Conservation (phyloP, 64 coral and sea anemone genomes). For the Acropora yongei region DNA sequence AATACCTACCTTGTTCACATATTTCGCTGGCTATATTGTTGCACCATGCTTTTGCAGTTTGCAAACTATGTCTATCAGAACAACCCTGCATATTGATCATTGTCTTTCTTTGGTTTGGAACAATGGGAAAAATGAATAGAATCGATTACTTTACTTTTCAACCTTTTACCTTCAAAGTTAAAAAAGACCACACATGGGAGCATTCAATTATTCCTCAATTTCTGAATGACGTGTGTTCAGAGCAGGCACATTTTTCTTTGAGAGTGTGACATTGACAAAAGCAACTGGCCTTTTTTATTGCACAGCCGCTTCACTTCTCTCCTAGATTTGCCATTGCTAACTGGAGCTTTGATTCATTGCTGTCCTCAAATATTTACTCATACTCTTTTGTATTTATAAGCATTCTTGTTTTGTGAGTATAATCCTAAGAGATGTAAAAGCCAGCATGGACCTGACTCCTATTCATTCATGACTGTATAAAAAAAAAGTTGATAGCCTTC, state of each 20-base stretch:
- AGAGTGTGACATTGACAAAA: background rate
- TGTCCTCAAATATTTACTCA: no score
- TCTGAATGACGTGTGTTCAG: background rate
- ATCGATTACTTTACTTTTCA: background rate
- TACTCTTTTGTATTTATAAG: no score
- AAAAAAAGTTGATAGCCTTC: no score
- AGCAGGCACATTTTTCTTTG: background rate
- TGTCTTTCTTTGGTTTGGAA: slow-evolving; percentile 65
- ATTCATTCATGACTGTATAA: no score
- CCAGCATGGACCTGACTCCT: no score
- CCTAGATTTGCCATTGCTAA: no score
- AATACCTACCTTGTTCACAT: background rate
- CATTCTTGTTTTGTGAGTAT: no score
- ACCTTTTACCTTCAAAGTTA: background rate
- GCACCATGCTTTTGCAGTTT: background rate
- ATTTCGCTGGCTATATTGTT: no score
- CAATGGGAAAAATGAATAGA: background rate
- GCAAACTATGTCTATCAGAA: background rate
- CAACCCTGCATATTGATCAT: background rate
- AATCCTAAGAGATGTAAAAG: no score
- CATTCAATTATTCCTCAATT: background rate
- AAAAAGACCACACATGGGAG: background rate
- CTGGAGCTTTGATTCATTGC: no score
- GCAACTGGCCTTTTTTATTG: background rate
- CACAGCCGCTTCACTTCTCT: background rate